Conservation (phyloP, 2,888 invertebrate species). For the Xylota sylvarum region DNA sequence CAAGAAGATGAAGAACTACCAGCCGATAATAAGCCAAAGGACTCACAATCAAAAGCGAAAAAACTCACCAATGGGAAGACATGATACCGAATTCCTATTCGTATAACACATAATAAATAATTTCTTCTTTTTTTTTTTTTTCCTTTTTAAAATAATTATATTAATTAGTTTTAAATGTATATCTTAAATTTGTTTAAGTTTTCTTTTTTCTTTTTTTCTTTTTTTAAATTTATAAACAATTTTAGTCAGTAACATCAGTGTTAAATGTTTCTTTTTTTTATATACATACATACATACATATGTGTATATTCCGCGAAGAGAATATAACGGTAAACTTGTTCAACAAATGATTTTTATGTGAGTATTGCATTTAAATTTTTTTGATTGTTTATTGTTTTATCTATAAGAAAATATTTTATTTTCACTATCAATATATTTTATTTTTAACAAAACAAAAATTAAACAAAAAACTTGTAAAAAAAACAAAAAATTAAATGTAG, state of each 20-base stretch:
- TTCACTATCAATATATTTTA: background rate
- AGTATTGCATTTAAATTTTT: constrained; percentile 66
- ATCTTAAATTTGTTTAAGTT: constrained; percentile 30
- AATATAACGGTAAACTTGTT: constrained; percentile 8
- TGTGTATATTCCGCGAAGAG: constrained; percentile 16
- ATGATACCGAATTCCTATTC: constrained; percentile 79
- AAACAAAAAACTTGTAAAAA: constrained; percentile 53
- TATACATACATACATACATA: constrained; percentile 1
- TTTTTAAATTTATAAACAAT: constrained; percentile 47
- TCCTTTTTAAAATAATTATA: constrained; percentile 3
- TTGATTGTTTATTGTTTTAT: constrained; percentile 8
- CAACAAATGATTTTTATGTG: constrained; percentile 55
- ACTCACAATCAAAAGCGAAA: constrained; percentile 77
- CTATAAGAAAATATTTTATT: background rate
- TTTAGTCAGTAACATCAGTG: constrained; percentile 57
- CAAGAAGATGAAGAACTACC: constrained; percentile 60
- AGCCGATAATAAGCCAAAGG: constrained; percentile 68
- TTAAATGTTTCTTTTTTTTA: constrained; percentile 39
- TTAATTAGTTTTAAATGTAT: constrained; percentile 8
- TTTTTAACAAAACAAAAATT: constrained; percentile 19
- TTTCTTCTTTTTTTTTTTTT: constrained; percentile 36
- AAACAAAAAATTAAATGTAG: constrained; percentile 40
- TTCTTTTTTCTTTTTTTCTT: constrained; percentile 39
- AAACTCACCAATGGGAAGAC: constrained; percentile 77
- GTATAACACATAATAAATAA: constrained; percentile 77